These are phyloP conservation scores for Magallana ariakensis DNA, from an alignment of 1,140 invertebrate species.

Conservation along the genomic window DNA sequence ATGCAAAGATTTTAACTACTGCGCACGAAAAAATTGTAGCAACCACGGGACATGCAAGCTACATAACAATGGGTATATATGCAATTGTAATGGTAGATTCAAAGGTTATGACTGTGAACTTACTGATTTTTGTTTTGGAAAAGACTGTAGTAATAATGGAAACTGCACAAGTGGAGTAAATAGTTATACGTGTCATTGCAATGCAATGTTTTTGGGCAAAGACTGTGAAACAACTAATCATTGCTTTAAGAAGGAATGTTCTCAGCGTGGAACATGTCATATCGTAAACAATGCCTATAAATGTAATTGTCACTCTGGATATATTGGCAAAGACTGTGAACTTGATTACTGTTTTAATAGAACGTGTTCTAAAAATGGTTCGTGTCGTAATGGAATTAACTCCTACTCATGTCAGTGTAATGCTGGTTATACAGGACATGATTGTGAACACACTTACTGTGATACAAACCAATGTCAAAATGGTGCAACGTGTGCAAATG, in stretches of 20 bases:
- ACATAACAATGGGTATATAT: neutral
- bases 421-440: neutral
- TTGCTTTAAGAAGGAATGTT: neutral
- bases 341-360: too few relatives aligned
- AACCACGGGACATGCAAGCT: constrained; percentile 27
- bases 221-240: neutral
- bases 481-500: neutral
- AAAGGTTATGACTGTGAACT: constrained; percentile 3
- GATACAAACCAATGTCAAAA: neutral
- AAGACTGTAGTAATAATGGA: neutral
- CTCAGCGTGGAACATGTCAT: too few relatives aligned
- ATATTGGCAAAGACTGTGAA: too few relatives aligned
- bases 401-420: neutral
- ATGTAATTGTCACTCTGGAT: too few relatives aligned
- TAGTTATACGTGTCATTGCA: constrained; percentile 29
- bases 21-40: neutral
- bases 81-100: constrained; percentile 21
- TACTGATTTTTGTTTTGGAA: neutral
- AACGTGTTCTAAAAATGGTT: too few relatives aligned
- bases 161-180: neutral
- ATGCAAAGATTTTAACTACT: neutral
- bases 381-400: neutral
- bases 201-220: neutral
- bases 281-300: too few relatives aligned
- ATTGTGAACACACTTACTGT: neutral